Evolutionary conservation across 2,797 vertebrate genomes (phyloP).

Genomic region (Pangasius larnaudii): DNA sequence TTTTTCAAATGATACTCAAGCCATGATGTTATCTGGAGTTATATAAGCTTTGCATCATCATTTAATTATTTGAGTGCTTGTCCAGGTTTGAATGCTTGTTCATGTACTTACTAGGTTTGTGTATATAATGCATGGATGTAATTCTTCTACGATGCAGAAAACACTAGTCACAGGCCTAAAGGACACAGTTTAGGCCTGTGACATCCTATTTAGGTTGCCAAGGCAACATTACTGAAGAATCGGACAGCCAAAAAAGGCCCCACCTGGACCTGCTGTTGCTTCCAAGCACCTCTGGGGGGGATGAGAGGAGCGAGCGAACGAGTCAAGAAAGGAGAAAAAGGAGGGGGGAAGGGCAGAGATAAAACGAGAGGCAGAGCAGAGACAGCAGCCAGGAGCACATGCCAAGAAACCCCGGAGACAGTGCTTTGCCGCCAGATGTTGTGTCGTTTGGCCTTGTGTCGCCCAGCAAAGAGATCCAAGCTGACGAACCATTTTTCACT

Average conservation of each 20-base stretch:
- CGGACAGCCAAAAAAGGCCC: slow-evolving; percentile 41
- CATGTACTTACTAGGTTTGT: not conserved
- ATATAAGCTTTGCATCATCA: not conserved
- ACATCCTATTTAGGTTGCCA: slow-evolving; percentile 42
- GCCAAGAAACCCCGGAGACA: slow-evolving; percentile 63
- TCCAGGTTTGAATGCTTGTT: not conserved
- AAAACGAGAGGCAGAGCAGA: slow-evolving; percentile 52
- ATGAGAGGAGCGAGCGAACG: slow-evolving; percentile 21
- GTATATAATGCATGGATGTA: not conserved
- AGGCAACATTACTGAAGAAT: slow-evolving; percentile 34
- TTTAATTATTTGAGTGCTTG: not conserved
- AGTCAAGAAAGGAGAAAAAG: slow-evolving; percentile 30
- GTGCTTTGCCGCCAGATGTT: slow-evolving; percentile 64
- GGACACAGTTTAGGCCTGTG: slow-evolving; percentile 21
- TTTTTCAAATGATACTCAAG: slow-evolving; percentile 31
- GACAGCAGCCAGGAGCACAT: slow-evolving; percentile 57
- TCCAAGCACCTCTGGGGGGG: slow-evolving; percentile 50
- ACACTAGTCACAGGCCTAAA: not conserved
- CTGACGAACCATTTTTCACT: slow-evolving; percentile 69
- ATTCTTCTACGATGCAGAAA: slow-evolving; percentile 4
- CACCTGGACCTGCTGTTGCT: slow-evolving; percentile 50
- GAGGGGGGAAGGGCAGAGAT: slow-evolving; percentile 45
- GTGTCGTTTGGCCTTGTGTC: slow-evolving; percentile 59
- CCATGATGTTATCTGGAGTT: not conserved
- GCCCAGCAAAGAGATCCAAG: slow-evolving; percentile 60